These are phyloP conservation scores for Cephalopholis sonnerati DNA, from an alignment of 2,113 vertebrate genomes.

Conservation along the genomic window DNA sequence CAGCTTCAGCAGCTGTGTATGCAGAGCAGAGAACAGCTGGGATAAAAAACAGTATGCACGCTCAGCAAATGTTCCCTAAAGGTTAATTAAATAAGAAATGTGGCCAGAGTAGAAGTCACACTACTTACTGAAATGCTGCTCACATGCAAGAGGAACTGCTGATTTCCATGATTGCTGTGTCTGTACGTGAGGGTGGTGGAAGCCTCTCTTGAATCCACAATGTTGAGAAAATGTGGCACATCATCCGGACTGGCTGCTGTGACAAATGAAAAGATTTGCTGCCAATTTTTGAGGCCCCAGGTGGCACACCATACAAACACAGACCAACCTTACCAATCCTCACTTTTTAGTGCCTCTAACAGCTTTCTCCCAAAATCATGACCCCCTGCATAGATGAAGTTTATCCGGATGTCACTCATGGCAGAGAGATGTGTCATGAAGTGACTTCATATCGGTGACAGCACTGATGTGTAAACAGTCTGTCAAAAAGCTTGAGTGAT, in stretches of 20 bases:
- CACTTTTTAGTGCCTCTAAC: background rate
- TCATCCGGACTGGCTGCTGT: constrained; percentile 20
- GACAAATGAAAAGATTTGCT: constrained; percentile 27
- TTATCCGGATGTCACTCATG: background rate
- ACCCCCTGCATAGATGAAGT: background rate
- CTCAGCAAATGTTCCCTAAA: constrained; percentile 58
- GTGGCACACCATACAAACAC: background rate
- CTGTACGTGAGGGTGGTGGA: constrained; percentile 4
- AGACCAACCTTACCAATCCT: background rate
- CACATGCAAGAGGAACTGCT: constrained; percentile 1
- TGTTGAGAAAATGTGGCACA: constrained; percentile 31
- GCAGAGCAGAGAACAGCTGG: constrained; percentile 21
- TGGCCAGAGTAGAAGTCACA: constrained; percentile 8
- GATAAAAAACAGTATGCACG: constrained; percentile 9
- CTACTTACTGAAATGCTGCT: constrained; percentile 35
- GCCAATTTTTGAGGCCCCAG: constrained; percentile 6
- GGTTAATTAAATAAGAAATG: constrained; percentile 53
- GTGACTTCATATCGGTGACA: background rate
- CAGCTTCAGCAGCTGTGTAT: constrained; percentile 26
- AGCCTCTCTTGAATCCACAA: constrained; percentile 18
- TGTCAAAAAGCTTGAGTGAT: constrained; percentile 7
- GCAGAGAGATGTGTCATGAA: constrained; percentile 2
- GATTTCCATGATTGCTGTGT: constrained; percentile 18
- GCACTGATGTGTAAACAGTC: background rate
- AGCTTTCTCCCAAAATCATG: background rate